Evolutionary conservation across 1,140 invertebrate genomes (phyloP).

Genomic region (Harpegnathos saltator): DNA sequence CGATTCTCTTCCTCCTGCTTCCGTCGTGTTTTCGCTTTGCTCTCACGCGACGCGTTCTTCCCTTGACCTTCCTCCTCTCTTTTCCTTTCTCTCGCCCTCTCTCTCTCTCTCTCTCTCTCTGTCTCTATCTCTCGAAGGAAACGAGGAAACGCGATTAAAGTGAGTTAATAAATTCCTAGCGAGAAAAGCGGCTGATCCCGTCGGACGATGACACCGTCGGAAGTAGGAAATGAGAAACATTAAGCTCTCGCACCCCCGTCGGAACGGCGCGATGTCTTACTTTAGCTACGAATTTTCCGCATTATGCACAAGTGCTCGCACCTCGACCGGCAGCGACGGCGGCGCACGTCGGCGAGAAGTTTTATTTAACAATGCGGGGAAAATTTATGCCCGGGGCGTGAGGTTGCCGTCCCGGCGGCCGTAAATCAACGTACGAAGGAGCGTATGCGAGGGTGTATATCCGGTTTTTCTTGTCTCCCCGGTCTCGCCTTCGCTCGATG

Average conservation of each 20-base stretch:
- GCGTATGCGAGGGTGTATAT: neutral
- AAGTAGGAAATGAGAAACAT: conserved; percentile 45
- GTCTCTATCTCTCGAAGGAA: neutral
- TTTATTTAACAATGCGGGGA: conserved; percentile 65
- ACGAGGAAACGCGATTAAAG: neutral
- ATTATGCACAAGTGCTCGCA: conserved; percentile 51
- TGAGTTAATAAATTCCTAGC: conserved; percentile 52
- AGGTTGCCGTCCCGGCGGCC: conserved; percentile 43
- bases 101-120: neutral
- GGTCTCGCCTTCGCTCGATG: conserved; percentile 1
- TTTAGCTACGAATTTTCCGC: conserved; percentile 43
- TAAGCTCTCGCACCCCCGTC: conserved; percentile 33
- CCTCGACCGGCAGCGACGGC: neutral
- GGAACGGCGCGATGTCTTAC: conserved; percentile 32
- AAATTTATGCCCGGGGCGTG: conserved; percentile 64
- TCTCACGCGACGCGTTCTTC: neutral
- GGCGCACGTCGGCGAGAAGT: conserved; percentile 27
- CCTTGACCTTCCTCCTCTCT: neutral
- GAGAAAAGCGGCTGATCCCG: neutral
- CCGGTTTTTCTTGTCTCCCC: conserved; percentile 15
- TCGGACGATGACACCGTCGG: conserved; percentile 9
- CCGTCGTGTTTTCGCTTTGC: neutral
- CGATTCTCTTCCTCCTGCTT: too few relatives aligned
- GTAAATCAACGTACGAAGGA: conserved; percentile 57
- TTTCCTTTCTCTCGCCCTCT: neutral